A percentile compares a stretch with the other conserved stretches of the same genome.
Conservation (phyloP, 2,113 vertebrate genomes). For the Ptilorrhoa leucosticta region DNA sequence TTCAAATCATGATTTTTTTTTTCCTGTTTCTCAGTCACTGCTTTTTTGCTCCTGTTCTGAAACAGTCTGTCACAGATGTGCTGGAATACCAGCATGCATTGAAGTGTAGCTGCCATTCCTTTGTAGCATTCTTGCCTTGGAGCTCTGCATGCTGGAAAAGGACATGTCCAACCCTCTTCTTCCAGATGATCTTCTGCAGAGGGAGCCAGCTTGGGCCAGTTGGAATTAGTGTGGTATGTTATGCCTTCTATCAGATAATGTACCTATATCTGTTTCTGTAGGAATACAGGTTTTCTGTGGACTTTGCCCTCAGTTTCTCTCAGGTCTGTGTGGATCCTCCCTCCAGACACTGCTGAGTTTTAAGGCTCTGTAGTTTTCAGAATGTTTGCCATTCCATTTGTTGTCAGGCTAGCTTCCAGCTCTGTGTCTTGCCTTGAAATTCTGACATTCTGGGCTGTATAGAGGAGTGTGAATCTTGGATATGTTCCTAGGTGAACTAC, state of each 20-base stretch:
- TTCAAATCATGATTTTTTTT: background rate
- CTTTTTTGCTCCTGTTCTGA: background rate
- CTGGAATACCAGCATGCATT: background rate
- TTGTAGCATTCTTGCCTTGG: background rate
- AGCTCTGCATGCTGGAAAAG: background rate
- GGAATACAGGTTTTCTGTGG: background rate
- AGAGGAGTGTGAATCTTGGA: background rate
- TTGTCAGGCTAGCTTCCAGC: background rate
- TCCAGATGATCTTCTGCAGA: background rate
- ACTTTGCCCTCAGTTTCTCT: background rate
- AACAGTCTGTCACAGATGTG: rapidly evolving
- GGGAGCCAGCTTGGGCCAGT: background rate
- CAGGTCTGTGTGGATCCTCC: background rate
- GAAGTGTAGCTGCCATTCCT: rapidly evolving
- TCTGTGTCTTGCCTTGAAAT: background rate
- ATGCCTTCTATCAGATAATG: background rate
- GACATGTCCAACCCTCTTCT: background rate
- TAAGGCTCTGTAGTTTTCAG: background rate
- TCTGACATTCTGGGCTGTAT: background rate
- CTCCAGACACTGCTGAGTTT: background rate
- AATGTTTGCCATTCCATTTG: background rate
- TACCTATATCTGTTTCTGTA: background rate
- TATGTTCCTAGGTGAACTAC: background rate
- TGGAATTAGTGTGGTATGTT: background rate
- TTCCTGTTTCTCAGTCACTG: background rate